Conservation (phyloP, 92 coral and sea anemone species). For the Paramuricea clavata region DNA sequence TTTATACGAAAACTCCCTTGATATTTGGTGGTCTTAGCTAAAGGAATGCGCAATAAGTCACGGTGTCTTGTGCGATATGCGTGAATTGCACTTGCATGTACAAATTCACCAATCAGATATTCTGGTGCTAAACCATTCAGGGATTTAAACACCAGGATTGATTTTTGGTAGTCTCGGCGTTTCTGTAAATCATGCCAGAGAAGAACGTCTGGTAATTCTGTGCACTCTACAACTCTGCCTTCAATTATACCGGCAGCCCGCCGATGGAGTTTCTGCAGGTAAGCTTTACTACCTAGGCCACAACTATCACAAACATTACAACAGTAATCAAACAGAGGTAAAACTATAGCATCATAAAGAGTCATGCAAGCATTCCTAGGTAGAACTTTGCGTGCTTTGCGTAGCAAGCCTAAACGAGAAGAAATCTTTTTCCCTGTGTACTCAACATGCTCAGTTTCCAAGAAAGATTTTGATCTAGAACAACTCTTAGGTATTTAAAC, state of each 20-base stretch:
- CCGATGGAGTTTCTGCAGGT: slow-evolving; percentile 37
- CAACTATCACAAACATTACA: slow-evolving; percentile 43
- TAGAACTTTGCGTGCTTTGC: slow-evolving; percentile 48
- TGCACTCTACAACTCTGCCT: too few relatives aligned
- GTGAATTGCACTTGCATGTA: slow-evolving; percentile 37
- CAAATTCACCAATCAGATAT: slow-evolving; percentile 25
- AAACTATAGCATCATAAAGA: slow-evolving; percentile 30
- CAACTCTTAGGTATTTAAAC: slow-evolving; percentile 32
- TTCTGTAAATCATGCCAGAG: too few relatives aligned
- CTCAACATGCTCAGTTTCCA: slow-evolving; percentile 51
- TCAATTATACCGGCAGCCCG: slow-evolving; percentile 45
- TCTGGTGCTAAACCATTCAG: slow-evolving; percentile 46
- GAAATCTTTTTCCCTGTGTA: slow-evolving; percentile 42
- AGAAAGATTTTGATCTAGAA: slow-evolving; percentile 27
- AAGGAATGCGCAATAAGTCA: slow-evolving; percentile 34
- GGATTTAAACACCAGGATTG: slow-evolving; percentile 43
- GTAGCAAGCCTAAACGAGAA: slow-evolving; percentile 30
- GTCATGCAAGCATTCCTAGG: slow-evolving; percentile 44
- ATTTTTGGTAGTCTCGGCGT: slow-evolving; percentile 38
- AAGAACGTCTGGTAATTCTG: too few relatives aligned
- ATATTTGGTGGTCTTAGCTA: slow-evolving; percentile 39
- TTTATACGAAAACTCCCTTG: slow-evolving; percentile 41
- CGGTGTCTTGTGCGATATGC: slow-evolving; percentile 40
- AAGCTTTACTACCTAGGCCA: slow-evolving; percentile 25
- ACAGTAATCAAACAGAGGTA: slow-evolving; percentile 46